These are phyloP conservation scores for Bimastos eiseni DNA, from an alignment of 2,888 invertebrate species.

Conservation along the genomic window DNA sequence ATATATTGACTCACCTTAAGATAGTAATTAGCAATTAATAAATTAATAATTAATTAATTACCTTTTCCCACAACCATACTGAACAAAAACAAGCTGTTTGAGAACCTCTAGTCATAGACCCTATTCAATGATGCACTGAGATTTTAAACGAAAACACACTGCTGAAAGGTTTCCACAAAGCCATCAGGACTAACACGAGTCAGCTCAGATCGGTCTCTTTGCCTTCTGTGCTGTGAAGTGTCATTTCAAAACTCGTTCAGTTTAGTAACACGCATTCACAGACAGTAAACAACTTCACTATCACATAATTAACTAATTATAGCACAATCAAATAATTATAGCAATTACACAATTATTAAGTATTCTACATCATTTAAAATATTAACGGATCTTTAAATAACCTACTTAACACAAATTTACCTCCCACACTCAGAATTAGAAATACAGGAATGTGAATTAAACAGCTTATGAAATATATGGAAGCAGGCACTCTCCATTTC, in stretches of 20 bases:
- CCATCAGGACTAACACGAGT: not conserved
- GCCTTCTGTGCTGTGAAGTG: not conserved
- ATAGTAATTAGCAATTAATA: too few relatives aligned
- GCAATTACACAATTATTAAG: not conserved
- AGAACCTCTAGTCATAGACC: too few relatives aligned
- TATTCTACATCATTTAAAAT: not conserved
- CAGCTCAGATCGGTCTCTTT: not conserved
- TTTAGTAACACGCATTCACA: not conserved
- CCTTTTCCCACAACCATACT: too few relatives aligned
- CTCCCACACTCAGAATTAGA: not conserved
- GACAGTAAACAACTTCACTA: not conserved
- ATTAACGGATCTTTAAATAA: not conserved
- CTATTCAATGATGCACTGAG: not conserved
- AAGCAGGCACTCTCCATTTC: not conserved
- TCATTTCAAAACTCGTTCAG: not conserved
- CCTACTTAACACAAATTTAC: not conserved
- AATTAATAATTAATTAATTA: too few relatives aligned
- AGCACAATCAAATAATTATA: not conserved
- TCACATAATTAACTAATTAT: slow-evolving; percentile 3
- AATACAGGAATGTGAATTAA: not conserved
- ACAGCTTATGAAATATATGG: not conserved
- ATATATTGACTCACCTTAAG: not conserved
- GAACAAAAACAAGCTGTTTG: too few relatives aligned
- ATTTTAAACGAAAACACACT: not conserved
- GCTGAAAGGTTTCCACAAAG: not conserved